Base-by-base conservation (phyloP, 2,797 vertebrate genomes). In the Siniperca undulata region DNA sequence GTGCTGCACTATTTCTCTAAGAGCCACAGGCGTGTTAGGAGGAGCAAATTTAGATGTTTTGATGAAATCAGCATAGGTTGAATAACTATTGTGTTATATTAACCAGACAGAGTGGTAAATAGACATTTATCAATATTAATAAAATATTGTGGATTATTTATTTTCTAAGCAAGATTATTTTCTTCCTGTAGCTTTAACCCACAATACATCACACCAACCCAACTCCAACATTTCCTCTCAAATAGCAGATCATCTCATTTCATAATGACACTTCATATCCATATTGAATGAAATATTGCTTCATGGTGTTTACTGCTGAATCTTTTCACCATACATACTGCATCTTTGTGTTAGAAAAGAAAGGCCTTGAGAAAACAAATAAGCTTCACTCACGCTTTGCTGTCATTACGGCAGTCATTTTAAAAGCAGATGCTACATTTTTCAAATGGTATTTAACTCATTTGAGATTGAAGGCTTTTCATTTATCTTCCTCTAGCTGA, bases 391-490 rank as follows among this genome's bases (percentile, higher is more conserved):
- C 0, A 2, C 53, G 10, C 10, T 66, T 69, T 52, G 19, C 62
- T 59, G 83, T 83, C 46, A 74, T 30, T 74, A 46, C 5, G 36
- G 52, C 55, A 73, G 52, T 74, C 17, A 58, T 65, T 74, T 59
- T 60, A 22, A 74, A 48, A 78, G 44, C 30, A 52, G 42, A 59
- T 61, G 71, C 46, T 61, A 30, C 70, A 73, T 84, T 82, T 75
- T 77, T 76, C 61, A 78, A 68, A 77, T 13, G 16, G 3, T 53
- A 78, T 86, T 88, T 68, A 76, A 78, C 50, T 81, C 13, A 88
- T 87, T 82, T 87, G 40, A 77, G 7, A 80, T 27, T 40, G 62
- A 77, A 78, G 60, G 74, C 50, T 78, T 77, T 88, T 77, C 24
- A 84, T 92, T 81, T 52, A 78, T 85, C 87, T 86, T 64, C 34